Conservation (phyloP, 2,888 invertebrate species). For the Lasioglossum villosulum region DNA sequence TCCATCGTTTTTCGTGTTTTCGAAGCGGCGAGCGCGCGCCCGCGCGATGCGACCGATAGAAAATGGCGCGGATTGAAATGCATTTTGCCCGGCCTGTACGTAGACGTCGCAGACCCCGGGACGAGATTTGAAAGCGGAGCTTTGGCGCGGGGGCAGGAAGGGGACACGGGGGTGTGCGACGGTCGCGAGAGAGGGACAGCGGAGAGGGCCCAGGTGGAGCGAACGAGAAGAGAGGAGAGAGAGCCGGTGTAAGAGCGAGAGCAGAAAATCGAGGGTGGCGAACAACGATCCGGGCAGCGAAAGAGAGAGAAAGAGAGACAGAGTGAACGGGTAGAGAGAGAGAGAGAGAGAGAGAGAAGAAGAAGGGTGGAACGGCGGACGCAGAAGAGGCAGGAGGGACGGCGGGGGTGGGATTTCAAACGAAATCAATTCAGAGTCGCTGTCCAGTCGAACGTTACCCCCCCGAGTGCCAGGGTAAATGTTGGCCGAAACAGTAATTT, state of each 20-base stretch:
- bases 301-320: slow-evolving; percentile 47
- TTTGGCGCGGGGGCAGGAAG: slow-evolving; percentile 41
- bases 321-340: slow-evolving; percentile 24
- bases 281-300: slow-evolving; percentile 42
- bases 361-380: slow-evolving; percentile 66
- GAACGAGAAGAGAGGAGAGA: slow-evolving; percentile 35
- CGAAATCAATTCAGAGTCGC: slow-evolving; percentile 84
- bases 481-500: slow-evolving; percentile 84
- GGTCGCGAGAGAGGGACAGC: slow-evolving; percentile 37
- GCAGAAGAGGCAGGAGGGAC: slow-evolving; percentile 70
- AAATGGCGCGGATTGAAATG: slow-evolving; percentile 72
- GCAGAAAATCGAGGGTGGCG: slow-evolving; percentile 35
- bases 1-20: slow-evolving; percentile 31
- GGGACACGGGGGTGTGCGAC: slow-evolving; percentile 30
- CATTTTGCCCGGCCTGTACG: slow-evolving; percentile 70
- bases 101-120: slow-evolving; percentile 64
- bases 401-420: slow-evolving; percentile 79
- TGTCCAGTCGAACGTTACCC: slow-evolving; percentile 82
- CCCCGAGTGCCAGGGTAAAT: slow-evolving; percentile 80
- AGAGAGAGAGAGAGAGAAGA: slow-evolving; percentile 47
- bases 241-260: slow-evolving; percentile 28
- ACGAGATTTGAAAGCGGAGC: slow-evolving; percentile 68
- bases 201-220: slow-evolving; percentile 33
- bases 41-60: slow-evolving; percentile 62
- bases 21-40: slow-evolving; percentile 12